These are phyloP conservation scores for Hippocampus kuda DNA, from an alignment of 2,797 vertebrate genomes.

Conservation along the genomic window DNA sequence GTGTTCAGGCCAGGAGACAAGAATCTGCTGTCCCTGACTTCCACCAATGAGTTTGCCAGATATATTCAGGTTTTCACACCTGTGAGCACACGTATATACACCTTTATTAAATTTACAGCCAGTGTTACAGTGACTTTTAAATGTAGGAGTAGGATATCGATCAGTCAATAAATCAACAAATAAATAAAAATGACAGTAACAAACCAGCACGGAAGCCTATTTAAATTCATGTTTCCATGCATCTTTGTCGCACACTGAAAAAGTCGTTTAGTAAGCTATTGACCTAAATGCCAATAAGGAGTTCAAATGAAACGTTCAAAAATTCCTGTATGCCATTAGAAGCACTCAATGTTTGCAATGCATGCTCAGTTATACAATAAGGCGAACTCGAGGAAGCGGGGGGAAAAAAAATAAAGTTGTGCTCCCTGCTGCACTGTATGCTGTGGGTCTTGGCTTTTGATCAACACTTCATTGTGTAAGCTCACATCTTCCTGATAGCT, in stretches of 20 bases:
- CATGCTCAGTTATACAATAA: background rate
- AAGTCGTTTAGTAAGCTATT: slow-evolving; percentile 31
- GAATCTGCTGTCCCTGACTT: no score
- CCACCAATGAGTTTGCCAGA: background rate
- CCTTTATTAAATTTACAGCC: background rate
- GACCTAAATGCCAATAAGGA: slow-evolving; percentile 31
- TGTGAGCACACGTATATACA: background rate
- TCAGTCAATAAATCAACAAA: background rate
- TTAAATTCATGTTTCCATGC: slow-evolving; percentile 27
- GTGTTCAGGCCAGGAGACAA: no score
- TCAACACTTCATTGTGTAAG: background rate
- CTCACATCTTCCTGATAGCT: background rate
- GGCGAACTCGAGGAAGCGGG: background rate
- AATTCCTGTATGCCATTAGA: background rate
- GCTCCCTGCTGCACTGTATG: background rate
- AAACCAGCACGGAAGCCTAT: background rate
- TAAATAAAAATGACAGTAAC: background rate
- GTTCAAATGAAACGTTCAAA: background rate
- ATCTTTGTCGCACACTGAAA: slow-evolving; percentile 36
- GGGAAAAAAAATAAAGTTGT: background rate
- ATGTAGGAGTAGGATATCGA: background rate
- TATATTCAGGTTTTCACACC: background rate
- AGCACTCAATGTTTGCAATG: background rate
- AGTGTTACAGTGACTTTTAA: background rate
- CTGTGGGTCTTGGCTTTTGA: background rate